Evolutionary conservation across 2,888 invertebrate genomes (phyloP), one percentile per base, ranked within the genome.

Genomic region (Balanococcus diminutus): DNA sequence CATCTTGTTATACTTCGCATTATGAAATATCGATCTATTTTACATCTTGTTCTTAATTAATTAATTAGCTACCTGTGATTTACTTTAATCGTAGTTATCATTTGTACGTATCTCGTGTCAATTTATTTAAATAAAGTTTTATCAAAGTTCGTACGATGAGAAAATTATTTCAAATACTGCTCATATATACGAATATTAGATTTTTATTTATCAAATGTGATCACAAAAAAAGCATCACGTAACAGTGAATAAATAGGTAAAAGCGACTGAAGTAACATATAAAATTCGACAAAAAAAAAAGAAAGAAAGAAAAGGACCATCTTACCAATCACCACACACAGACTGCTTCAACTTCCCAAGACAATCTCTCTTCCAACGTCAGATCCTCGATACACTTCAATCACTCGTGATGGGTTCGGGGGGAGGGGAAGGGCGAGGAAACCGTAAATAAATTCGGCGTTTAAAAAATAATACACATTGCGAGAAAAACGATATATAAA

Each of bases 231-330:
- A 28, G 61, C 28, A 67, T 67, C 61, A 25, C 61, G 28, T 67
- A 67, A 25, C 61, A 67, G 28, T 4, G 61, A 67, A 67, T 67
- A 67, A 67, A 67, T 67, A 67, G 61, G 61, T 28, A 67, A 67
- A 67, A 67, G 25, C 61, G 28, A 67, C 22, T 28, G 16, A 28
- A 67, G 25, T 67, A 67, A 67, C 25, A 67, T 67, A 19, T 51
- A 51, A 25, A 25, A 67, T 11, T 67, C 3, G 11, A 46, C 5
- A n/a, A 67, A 56, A 19, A 56, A 19, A 56, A 56, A 22, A 19
- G 19, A 56, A 19, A 8, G 19, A 4, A 56, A 67, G 9, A 22
- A 8, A 22, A 67, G 5, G 14, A 28, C 2, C 28, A 25, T 6
- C 61, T 9, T 67, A 46, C 16, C 46, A 67, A 25, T 28, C 61